Evolutionary conservation across 1,140 invertebrate genomes (phyloP), one percentile per base, ranked within the genome.

Genomic region (Drosophila pectinifera): DNA sequence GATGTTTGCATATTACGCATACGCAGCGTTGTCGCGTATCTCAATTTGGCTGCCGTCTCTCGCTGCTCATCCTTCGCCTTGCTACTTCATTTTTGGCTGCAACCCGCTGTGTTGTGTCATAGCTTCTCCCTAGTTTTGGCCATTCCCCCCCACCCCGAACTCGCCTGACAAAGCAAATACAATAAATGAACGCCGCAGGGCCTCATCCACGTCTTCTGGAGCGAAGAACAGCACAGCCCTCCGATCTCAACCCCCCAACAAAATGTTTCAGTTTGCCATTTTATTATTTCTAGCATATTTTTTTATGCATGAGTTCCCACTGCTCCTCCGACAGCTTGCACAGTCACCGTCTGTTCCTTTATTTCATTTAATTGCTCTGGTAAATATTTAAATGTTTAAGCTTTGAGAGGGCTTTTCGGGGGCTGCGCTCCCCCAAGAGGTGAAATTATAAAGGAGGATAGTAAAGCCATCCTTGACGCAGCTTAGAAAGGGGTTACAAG

Each of bases 11-110:
- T 77, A 84, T 84, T 67, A 69, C 80, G 80, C 61, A 83, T 84
- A 84, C 80, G 80, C 72, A 80, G 39, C 80, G 80, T 84, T 84
- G 81, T 67, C 51, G 80, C 80, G 57, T 39, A 63, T 74, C 67
- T 78, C 63, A 70, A 58, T 74, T 83, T 79, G 73, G 28, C 58
- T 53, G 55, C 39, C 20, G 14, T 26, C 49, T 4, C 49, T n/a
- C 31, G 4, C 22, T 18, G 7, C 18, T 20, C 36, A 3, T 31
- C 8, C 20, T 28, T 22, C 54, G 41, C 16, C 39, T 28, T 78
- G 75, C 67, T 61, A 55, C 67, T 64, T 61, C 24, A 45, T 43
- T 68, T 55, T 43, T 64, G 46, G 42, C 43, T 28, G n/a, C 39
- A 42, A 45, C 70, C 53, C 31, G 45, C 72, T 64, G 26, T 38